Evolutionary conservation across 2,113 vertebrate species (phyloP).

Genomic region (Acrocephalus kingi): DNA sequence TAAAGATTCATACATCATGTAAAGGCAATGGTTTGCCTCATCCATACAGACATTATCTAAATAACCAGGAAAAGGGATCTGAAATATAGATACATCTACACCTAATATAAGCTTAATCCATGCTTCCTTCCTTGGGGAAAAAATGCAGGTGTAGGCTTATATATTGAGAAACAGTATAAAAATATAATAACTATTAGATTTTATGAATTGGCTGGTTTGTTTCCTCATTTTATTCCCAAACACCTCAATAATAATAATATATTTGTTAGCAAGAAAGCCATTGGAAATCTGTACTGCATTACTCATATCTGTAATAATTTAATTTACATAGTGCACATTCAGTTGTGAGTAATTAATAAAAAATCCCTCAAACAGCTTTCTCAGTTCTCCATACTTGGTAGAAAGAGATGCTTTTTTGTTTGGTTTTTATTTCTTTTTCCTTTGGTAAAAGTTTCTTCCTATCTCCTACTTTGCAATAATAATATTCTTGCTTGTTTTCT

Average conservation of each 20-base stretch:
- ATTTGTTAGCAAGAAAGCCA: neutral
- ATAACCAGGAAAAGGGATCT: neutral
- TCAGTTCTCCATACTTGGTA: neutral
- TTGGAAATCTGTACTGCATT: neutral
- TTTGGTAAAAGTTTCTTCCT: rapidly evolving
- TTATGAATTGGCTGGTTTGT: neutral
- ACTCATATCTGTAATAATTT: neutral
- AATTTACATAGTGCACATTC: neutral
- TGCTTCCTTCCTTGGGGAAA: neutral
- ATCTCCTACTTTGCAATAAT: neutral
- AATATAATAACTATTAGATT: neutral
- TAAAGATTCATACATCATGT: neutral
- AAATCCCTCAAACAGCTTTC: neutral
- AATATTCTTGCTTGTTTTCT: neutral
- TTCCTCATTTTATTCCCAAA: neutral
- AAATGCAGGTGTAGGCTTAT: neutral
- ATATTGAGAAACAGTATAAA: neutral
- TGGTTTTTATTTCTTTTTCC: no score
- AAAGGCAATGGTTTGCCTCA: neutral
- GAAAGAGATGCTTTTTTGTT: neutral
- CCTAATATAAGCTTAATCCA: neutral
- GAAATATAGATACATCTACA: neutral
- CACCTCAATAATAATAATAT: neutral
- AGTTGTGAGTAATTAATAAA: neutral
- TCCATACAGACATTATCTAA: neutral